Percentiles rank a stretch among this genome's conserved stretches.
Conservation (phyloP, 2,113 vertebrate species). For the Ondatra zibethicus region DNA sequence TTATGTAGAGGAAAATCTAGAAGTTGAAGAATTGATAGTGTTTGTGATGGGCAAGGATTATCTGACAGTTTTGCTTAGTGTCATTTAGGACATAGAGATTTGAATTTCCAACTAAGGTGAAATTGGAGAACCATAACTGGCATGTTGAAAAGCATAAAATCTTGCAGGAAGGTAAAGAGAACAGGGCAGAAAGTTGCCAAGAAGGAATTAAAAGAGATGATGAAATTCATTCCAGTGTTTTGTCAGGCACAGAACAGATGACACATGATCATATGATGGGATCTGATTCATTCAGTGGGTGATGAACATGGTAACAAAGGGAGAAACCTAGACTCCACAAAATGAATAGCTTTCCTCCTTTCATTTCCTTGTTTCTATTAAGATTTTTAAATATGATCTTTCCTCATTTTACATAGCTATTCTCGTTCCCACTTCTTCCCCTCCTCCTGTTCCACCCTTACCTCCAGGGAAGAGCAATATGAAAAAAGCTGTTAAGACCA, state of each 20-base stretch:
- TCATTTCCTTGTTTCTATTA: too few relatives aligned
- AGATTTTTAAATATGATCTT: too few relatives aligned
- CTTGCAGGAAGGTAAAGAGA: slow-evolving; percentile 60
- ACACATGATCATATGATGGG: slow-evolving; percentile 34
- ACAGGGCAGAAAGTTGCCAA: slow-evolving; percentile 44
- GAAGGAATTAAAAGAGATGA: slow-evolving; percentile 70
- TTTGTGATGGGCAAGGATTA: background rate
- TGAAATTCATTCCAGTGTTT: slow-evolving; percentile 56
- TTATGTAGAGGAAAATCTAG: background rate
- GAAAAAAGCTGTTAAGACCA: too few relatives aligned
- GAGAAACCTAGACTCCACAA: background rate
- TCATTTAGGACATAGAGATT: slow-evolving; percentile 3
- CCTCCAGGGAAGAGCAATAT: too few relatives aligned
- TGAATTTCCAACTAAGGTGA: slow-evolving; percentile 28
- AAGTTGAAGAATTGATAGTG: background rate
- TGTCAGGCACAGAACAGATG: slow-evolving; percentile 5
- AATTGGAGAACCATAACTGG: slow-evolving; percentile 49
- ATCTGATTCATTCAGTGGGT: slow-evolving; percentile 14
- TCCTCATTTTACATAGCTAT: too few relatives aligned
- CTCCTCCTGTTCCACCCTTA: too few relatives aligned
- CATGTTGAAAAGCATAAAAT: background rate
- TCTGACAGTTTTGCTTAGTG: background rate
- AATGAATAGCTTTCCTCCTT: background rate
- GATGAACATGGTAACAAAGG: slow-evolving; percentile 16
- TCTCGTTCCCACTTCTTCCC: too few relatives aligned